Evolutionary conservation across 2,888 invertebrate species (phyloP), one percentile per base, ranked within the genome.

Genomic region (Rhagonycha lutea): DNA sequence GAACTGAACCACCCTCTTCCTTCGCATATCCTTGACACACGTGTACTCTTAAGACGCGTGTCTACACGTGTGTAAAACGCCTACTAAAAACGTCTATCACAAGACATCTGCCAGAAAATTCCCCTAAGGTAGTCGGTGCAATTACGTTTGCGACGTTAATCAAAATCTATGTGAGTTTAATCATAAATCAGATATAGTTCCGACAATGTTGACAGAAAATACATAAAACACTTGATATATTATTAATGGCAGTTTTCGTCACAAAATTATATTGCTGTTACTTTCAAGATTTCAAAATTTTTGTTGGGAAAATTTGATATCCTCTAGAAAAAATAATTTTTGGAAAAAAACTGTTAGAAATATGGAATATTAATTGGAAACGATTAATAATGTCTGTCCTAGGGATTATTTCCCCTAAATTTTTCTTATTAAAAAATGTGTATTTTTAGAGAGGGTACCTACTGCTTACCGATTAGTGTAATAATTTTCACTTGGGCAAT

Each of bases 41-140:
- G 81, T 81, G 82, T 82, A 78, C 79, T 70, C 75, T 79, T 71
- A 79, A 78, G 80, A 80, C 82, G 82, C 81, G 82, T 81, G 81
- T 80, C 82, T 80, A 79, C 82, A 82, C 82, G 82, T 82, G 82
- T 80, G 74, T 73, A 76, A 47, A 70, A 76, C 78, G 78, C 78
- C 78, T 75, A 80, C 80, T 78, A 73, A 70, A 71, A 74, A 68
- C 68, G 62, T 69, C 63, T 71, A 74, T 72, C 75, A 70, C 74
- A 71, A 77, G 75, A 79, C 80, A 80, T 80, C 80, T 80, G 80
- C 80, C 79, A 77, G 75, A 71, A 72, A 73, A 69, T 75, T 76
- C 76, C 79, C 78, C 67, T 24, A 68, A 74, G 77, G 78, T 47
- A n/a, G n/a, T n/a, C 65, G 67, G 74, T 76, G 72, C 73, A 77